phyloP scores from a whole-genome alignment of 2,113 vertebrate species.

The Bos javanicus region DNA sequence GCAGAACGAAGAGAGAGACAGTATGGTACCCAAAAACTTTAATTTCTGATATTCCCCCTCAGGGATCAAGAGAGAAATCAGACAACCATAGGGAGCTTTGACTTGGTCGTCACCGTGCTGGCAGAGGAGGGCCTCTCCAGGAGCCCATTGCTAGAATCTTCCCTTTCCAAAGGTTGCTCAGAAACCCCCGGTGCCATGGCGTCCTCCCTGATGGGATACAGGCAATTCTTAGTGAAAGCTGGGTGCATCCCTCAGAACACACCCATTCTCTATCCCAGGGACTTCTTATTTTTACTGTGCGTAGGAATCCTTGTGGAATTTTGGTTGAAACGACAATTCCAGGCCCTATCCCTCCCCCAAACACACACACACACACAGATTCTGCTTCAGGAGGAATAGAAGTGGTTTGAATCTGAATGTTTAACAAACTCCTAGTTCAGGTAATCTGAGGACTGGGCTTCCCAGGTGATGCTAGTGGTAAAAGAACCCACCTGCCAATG shows the following conservation, averaged over 20 bases:
- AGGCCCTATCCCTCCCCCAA: not conserved
- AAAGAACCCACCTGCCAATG: not conserved
- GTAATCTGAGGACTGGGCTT: not conserved
- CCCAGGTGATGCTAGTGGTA: not conserved
- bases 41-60: not conserved
- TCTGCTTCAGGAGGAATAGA: not conserved
- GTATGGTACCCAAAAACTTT: slow-evolving; percentile 32
- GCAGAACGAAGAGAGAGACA: not conserved
- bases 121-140: slow-evolving; percentile 43
- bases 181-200: slow-evolving; percentile 71
- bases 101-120: slow-evolving; percentile 56
- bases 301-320: not conserved
- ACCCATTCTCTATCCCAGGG: not conserved
- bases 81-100: slow-evolving; percentile 63
- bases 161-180: slow-evolving; percentile 3
- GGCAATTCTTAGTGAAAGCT: not conserved
- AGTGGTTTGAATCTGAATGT: not conserved
- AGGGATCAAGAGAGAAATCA: slow-evolving; percentile 4
- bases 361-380: not conserved
- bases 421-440: not conserved
- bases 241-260: not conserved
- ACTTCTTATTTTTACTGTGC: not conserved
- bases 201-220: slow-evolving; percentile 68
- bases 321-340: not conserved
- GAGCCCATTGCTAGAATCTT: not conserved